Evolutionary conservation across 2,113 vertebrate genomes (phyloP).

Genomic region (Acinonyx jubatus): DNA sequence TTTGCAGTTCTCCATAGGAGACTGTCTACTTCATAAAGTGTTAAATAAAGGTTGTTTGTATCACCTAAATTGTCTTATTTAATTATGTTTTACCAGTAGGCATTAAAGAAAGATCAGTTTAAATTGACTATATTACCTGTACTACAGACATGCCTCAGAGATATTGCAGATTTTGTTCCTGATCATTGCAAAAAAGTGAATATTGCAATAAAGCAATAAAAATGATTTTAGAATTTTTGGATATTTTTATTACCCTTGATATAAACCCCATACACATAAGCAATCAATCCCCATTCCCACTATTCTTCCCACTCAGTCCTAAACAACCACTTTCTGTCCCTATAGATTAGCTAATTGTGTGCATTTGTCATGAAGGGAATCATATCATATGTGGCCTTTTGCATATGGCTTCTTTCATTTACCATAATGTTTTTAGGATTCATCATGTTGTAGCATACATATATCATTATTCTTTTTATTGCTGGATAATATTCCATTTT

Average conservation of each 20-base stretch:
- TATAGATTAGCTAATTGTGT: not conserved
- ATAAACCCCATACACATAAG: not conserved
- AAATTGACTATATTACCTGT: not conserved
- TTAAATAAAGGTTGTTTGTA: not conserved
- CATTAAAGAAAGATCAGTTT: conserved; percentile 24
- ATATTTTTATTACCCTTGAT: not conserved
- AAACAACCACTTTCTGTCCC: not conserved
- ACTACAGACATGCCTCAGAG: not conserved
- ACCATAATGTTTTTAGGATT: not conserved
- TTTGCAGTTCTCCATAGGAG: not conserved
- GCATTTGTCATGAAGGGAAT: not conserved
- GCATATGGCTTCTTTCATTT: not conserved
- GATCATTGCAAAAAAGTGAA: not conserved
- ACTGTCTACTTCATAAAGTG: not conserved
- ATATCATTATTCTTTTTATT: not conserved
- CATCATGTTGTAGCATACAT: not conserved
- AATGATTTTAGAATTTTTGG: not conserved
- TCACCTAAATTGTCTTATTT: not conserved
- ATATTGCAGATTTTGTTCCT: not conserved
- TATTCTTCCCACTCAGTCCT: not conserved
- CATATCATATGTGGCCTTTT: not conserved
- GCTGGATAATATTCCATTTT: conserved; percentile 8
- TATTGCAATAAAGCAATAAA: not conserved
- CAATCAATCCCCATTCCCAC: not conserved
- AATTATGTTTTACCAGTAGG: not conserved